These are phyloP conservation scores for Sylvia atricapilla DNA, from an alignment of 2,113 vertebrate genomes.

Conservation along the genomic window DNA sequence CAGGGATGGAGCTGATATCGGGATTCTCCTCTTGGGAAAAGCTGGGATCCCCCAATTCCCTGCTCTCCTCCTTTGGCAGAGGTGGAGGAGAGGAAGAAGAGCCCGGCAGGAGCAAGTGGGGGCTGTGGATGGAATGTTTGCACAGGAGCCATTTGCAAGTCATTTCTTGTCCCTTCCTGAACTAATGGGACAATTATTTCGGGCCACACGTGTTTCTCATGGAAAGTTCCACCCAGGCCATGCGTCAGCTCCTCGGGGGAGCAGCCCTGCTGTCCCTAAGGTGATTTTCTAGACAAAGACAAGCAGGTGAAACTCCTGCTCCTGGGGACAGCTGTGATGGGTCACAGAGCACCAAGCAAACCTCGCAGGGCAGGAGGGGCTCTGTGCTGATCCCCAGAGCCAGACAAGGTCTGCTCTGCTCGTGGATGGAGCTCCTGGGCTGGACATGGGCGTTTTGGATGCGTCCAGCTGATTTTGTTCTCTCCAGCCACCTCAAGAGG, in stretches of 20 bases:
- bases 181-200: conserved; percentile 46
- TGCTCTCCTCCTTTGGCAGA: neutral
- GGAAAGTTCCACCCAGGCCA: conserved; percentile 11
- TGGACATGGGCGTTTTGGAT: fast-evolving
- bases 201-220: neutral
- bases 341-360: neutral
- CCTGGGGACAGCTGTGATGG: neutral
- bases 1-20: neutral
- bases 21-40: neutral
- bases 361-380: neutral
- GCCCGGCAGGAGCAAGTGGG: neutral
- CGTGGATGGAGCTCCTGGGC: neutral
- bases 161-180: conserved; percentile 45
- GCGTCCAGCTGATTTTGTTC: neutral
- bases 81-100: neutral
- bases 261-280: neutral
- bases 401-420: neutral
- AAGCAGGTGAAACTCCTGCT: neutral
- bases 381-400: fast-evolving
- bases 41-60: neutral
- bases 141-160: neutral
- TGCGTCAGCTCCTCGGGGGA: neutral
- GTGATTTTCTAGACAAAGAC: neutral
- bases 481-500: neutral
- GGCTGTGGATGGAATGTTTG: neutral